Evolutionary conservation across 2,888 invertebrate genomes (phyloP).

Genomic region (Gibbula magus): DNA sequence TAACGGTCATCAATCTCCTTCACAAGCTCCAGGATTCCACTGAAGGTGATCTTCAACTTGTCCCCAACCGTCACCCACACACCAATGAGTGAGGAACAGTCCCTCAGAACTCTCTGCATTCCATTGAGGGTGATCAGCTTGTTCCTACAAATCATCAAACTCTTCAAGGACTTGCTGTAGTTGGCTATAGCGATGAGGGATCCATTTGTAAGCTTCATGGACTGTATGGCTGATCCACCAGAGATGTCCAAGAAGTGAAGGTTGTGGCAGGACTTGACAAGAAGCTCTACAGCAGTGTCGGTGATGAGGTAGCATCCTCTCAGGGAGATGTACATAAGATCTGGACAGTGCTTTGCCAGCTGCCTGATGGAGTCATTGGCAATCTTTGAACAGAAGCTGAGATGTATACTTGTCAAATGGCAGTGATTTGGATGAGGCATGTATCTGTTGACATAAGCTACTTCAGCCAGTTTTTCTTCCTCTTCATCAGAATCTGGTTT

Average conservation of each 20-base stretch:
- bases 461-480: not conserved
- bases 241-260: conserved; percentile 46
- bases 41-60: conserved; percentile 5
- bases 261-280: conserved; percentile 42
- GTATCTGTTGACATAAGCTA: not conserved
- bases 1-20: conserved; percentile 19
- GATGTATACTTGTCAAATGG: conserved; percentile 42
- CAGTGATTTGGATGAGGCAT: conserved; percentile 35
- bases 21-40: conserved; percentile 18
- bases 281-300: conserved; percentile 43
- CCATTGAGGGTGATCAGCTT: conserved; percentile 21
- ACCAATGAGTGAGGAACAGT: not conserved
- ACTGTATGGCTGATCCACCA: conserved; percentile 47
- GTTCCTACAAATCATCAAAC: conserved; percentile 36
- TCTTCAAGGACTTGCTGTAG: conserved; percentile 38
- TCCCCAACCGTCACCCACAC: conserved; percentile 21
- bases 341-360: conserved; percentile 47
- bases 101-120: not conserved
- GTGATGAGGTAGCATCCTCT: conserved; percentile 51
- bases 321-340: conserved; percentile 43
- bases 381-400: conserved; percentile 53
- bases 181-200: conserved; percentile 40
- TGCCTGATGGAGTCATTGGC: conserved; percentile 45
- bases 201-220: conserved; percentile 44
- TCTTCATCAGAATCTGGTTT: not conserved